Evolutionary conservation across 2,888 invertebrate genomes (phyloP), one percentile per base, ranked within the genome.

Genomic region (Lepidonotus clava): DNA sequence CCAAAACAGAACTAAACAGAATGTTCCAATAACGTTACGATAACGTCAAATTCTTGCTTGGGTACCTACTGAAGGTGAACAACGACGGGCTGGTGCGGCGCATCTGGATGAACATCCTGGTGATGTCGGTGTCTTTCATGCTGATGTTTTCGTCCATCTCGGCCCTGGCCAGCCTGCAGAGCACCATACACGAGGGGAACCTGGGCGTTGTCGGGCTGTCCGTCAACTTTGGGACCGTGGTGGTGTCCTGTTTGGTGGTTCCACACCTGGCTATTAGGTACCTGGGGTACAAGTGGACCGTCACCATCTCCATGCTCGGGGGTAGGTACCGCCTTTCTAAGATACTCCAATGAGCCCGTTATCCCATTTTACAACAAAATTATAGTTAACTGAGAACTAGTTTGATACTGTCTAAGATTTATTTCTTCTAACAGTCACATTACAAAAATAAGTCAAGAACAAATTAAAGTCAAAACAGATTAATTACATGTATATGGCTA

Each of bases 271-370:
- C 71, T 6, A 77, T 86, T 40, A 4, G 28, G 0, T 32, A 46
- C 94, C 96, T 98, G 92, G 98, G 98, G 87, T 98, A 98, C 89
- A 98, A 98, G 95, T 97, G 98, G 97, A 98, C 98, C 21, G 95
- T 98, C 87, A 97, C 97, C 92, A 94, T 97, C 88, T 97, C 98
- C 87, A 97, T 98, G 96, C 94, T 97, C 91, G 97, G 98, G 1
- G 61, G 56, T 36, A 56, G 14, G 46, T 51, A 4, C 24, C 6
- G 46, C 18, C 46, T 46, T 18, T 46, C 18, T 46, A 46, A 18
- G 46, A 6, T 18, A 46, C 46, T 46, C 46, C 6, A 46, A 46
- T 11, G 18, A 46, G 46, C 46, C 46, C 46, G 18, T 46, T 46
- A 11, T 46, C 8, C 6, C 6, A 46, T 46, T 18, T 46, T 46